Evolutionary conservation across 2,113 vertebrate genomes (phyloP).

Genomic region (Alectura lathami): DNA sequence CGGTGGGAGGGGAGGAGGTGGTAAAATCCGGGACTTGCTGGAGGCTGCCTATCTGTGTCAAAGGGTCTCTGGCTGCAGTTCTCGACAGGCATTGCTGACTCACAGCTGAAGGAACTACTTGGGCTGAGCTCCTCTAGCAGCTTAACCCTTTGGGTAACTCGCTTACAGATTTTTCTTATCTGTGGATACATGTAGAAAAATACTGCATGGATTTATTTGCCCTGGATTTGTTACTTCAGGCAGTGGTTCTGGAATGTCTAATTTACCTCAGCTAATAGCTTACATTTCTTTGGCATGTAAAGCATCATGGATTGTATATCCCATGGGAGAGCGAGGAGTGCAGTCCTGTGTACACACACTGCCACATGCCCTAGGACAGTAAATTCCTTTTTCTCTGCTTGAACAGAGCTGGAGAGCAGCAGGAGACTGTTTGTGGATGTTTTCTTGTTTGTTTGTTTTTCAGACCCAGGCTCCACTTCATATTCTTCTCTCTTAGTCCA

Average conservation of each 20-base stretch:
- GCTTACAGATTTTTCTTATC: neutral
- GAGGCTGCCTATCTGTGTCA: slow-evolving; percentile 39
- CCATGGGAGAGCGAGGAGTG: neutral
- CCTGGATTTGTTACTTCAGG: neutral
- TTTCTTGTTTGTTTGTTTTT: neutral
- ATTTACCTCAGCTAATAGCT: too few species aligned
- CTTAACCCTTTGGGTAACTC: slow-evolving; percentile 17
- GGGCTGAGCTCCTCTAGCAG: neutral
- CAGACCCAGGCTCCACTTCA: neutral
- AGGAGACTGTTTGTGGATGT: neutral
- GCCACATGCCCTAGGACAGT: neutral
- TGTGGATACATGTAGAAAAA: neutral
- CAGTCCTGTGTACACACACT: neutral
- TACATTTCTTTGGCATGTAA: neutral
- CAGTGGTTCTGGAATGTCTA: neutral
- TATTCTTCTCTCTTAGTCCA: neutral
- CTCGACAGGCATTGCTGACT: slow-evolving; percentile 63
- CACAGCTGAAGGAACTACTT: slow-evolving; percentile 31
- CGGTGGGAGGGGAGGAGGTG: neutral
- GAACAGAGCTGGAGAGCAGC: neutral
- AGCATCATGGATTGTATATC: slow-evolving; percentile 4
- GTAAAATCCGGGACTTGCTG: slow-evolving; percentile 30
- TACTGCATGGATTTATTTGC: neutral
- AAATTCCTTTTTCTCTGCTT: neutral
- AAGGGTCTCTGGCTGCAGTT: slow-evolving; percentile 51